phyloP scores from a whole-genome alignment of 1,140 invertebrate genomes.

The Drosophila melanica region DNA sequence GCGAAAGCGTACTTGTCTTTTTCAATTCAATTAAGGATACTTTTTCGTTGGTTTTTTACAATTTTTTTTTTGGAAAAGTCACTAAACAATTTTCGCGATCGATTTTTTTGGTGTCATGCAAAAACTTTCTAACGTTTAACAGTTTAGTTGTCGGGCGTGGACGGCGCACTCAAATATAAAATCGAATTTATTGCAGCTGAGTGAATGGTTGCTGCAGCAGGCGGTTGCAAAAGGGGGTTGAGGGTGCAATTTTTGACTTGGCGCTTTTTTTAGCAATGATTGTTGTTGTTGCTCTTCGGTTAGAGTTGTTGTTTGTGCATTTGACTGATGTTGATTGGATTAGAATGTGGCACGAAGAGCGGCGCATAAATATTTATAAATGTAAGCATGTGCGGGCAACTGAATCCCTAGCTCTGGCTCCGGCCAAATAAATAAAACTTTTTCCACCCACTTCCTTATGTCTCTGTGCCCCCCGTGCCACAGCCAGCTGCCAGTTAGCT shows the following conservation, averaged over 20 bases:
- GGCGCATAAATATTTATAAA: constrained; percentile 46
- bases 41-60: background rate
- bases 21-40: no score
- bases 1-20: background rate
- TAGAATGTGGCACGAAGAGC: constrained; percentile 27
- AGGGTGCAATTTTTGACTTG: constrained; percentile 73
- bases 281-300: constrained; percentile 1
- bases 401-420: background rate
- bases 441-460: constrained; percentile 6
- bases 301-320: constrained; percentile 40
- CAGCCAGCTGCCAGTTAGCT: constrained; percentile 15
- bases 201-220: constrained; percentile 15
- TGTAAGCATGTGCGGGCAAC: constrained; percentile 19
- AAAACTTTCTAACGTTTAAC: constrained; percentile 51
- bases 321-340: constrained; percentile 48
- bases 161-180: constrained; percentile 63
- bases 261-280: constrained; percentile 7
- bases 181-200: constrained; percentile 72
- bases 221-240: background rate
- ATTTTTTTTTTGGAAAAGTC: constrained; percentile 51
- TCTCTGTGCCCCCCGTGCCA: background rate
- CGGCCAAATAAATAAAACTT: constrained; percentile 38
- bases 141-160: constrained; percentile 30
- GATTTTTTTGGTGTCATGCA: constrained; percentile 36
- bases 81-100: constrained; percentile 63